Conservation (phyloP, 2,113 vertebrate species). For the Donacobius atricapilla region DNA sequence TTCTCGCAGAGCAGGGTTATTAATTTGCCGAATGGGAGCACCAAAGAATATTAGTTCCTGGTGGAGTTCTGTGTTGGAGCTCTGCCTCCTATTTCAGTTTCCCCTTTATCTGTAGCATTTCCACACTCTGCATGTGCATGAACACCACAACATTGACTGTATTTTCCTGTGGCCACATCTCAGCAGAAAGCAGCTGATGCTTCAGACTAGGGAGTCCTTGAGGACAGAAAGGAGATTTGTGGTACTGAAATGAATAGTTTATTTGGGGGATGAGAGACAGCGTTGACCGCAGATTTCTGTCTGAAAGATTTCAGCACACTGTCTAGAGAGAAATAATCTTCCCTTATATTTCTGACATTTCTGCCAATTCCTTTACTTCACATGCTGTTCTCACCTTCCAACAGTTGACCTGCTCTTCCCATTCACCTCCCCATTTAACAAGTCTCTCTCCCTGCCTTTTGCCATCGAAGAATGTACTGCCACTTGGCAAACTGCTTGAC, state of each 20-base stretch:
- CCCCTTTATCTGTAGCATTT: background rate
- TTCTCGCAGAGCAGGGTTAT: background rate
- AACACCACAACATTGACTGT: background rate
- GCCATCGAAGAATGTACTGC: background rate
- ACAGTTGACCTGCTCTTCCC: background rate
- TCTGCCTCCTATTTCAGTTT: background rate
- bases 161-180: background rate
- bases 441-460: background rate
- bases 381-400: background rate
- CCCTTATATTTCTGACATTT: background rate
- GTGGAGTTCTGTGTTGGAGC: background rate
- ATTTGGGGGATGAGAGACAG: background rate
- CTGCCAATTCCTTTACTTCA: background rate
- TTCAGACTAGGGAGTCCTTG: background rate
- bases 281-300: background rate
- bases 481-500: background rate
- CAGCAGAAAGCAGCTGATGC: background rate
- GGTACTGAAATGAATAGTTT: background rate
- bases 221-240: background rate
- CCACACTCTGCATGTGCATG: background rate
- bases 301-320: background rate
- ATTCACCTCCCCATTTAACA: background rate
- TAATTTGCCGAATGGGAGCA: background rate
- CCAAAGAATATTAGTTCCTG: background rate
- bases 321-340: background rate